Evolutionary conservation across 2,888 invertebrate genomes (phyloP).

Genomic region (Trachelus iudaicus): DNA sequence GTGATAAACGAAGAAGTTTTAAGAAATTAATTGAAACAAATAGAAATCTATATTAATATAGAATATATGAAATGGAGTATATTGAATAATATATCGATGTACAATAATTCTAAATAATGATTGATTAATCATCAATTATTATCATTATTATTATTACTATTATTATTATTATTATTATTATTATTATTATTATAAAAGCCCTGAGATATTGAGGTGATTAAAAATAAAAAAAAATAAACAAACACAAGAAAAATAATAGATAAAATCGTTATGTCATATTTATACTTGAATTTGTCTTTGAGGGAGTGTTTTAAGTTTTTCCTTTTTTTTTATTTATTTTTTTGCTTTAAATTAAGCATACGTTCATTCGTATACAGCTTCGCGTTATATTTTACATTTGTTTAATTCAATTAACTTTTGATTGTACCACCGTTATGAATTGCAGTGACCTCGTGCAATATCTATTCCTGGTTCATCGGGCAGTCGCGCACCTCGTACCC

Average conservation of each 20-base stretch:
- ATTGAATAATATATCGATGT: constrained; percentile 65
- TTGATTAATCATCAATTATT: constrained; percentile 41
- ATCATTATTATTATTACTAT: not conserved
- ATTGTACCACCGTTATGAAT: not conserved
- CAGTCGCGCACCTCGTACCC: not conserved
- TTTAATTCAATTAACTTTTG: not conserved
- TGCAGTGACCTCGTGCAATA: not conserved
- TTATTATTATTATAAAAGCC: constrained; percentile 5
- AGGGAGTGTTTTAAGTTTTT: not conserved
- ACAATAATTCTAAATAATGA: constrained; percentile 62
- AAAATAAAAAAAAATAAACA: not conserved
- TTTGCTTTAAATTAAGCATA: not conserved
- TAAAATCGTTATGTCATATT: not conserved
- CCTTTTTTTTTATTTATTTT: not conserved
- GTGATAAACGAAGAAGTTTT: constrained; percentile 47
- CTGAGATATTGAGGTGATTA: constrained; percentile 4
- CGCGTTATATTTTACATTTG: not conserved
- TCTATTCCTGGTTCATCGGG: not conserved
- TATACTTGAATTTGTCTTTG: not conserved
- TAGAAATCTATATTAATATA: constrained; percentile 62
- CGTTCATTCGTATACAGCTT: not conserved
- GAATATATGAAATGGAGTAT: constrained; percentile 62
- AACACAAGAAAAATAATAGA: not conserved
- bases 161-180: constrained; percentile 1
- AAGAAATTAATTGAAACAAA: constrained; percentile 51